Conservation (phyloP, 2,797 vertebrate genomes). For the Adelosebastes latens region DNA sequence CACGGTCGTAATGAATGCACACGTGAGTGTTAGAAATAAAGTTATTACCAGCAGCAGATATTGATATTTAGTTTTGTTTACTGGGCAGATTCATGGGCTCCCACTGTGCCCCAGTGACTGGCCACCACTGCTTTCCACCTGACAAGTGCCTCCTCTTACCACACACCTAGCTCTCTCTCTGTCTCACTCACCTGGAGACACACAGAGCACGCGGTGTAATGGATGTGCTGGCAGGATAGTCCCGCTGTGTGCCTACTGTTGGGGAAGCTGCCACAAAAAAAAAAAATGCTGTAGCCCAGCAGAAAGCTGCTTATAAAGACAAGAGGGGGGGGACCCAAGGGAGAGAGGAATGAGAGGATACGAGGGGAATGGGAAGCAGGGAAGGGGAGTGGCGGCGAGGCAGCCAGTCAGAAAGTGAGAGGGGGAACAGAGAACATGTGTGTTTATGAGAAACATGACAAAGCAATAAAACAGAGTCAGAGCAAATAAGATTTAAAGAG, state of each 20-base stretch:
- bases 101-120: conserved; percentile 2
- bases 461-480: conserved; percentile 17
- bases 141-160: conserved; percentile 12
- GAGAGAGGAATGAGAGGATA: background rate
- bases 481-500: conserved; percentile 26
- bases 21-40: background rate
- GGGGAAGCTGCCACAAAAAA: conserved; percentile 21
- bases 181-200: conserved; percentile 3
- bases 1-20: conserved; percentile 45
- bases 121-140: conserved; percentile 22
- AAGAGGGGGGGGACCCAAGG: background rate
- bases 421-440: background rate
- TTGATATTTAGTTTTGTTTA: conserved; percentile 16
- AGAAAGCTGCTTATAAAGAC: conserved; percentile 38
- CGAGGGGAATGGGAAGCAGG: background rate
- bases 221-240: conserved; percentile 39
- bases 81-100: background rate
- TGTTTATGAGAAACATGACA: conserved; percentile 28
- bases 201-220: conserved; percentile 43
- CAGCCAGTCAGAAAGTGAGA: background rate
- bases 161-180: background rate
- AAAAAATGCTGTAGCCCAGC: conserved; percentile 19
- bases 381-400: background rate
- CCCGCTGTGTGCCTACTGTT: conserved; percentile 35
- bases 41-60: background rate